Base-by-base conservation (phyloP, 2,888 invertebrate genomes). In the Eilema caniola region DNA sequence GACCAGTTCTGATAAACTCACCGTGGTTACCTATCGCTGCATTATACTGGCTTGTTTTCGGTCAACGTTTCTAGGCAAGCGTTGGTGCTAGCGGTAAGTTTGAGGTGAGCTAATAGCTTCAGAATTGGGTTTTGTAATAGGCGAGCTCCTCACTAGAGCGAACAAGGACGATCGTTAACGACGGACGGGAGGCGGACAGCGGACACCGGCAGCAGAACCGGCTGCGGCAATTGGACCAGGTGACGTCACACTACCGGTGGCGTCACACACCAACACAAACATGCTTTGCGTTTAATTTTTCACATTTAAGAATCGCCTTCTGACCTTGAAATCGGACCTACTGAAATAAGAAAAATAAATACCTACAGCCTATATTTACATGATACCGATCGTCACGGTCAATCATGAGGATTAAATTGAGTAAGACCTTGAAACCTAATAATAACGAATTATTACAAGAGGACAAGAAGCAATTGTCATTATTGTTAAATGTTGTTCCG, bases 151-250 rank as follows among this genome's bases (percentile, higher is more conserved):
- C n/a, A 53, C 53, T 53, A 53, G 8, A 5, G 25, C 24, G 62
- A 25, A 62, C 41, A 41, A 62, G 62, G 41, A 62, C 24, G 41
- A 3, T 37, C 3, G 37, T 25, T 62, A 41, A 62, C 16, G 62
- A 41, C 62, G 37, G 62, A 14, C 62, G 37, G 62, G 16, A 62
- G 20, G 53, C 20, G 53, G 47, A 20, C 24, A 37, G 20, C 16
- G 47, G 53, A 8, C 20, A 37, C 16, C 41, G 41, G 24, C 37
- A 24, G 24, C 41, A 24, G 7, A 23, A 62, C 62, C 37, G 41
- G 37, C 20, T 37, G 37, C 10, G 24, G 3, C 62, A 61, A 61
- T 61, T 61, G 31, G 31, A 31, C 31, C 20, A 4, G 31, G n/a
- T 61, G 31, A 24, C 41, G 41, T 62, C 24, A 62, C 20, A 53